A percentile compares a stretch with the other conserved stretches of the same genome.
These are phyloP conservation scores for Drosophila chauvacae DNA, from an alignment of 1,140 invertebrate species.

Conservation along the genomic window DNA sequence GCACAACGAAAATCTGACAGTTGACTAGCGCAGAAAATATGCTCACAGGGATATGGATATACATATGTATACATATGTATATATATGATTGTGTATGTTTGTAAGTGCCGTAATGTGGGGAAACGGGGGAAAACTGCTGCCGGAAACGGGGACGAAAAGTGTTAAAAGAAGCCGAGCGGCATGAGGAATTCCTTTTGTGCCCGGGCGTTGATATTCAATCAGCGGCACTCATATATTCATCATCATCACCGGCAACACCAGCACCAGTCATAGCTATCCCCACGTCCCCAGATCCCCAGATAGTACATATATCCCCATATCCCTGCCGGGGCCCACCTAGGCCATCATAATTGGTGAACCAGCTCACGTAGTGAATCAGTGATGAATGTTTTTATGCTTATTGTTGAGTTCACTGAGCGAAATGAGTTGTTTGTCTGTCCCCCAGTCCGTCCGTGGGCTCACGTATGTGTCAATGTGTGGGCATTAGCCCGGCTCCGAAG, in stretches of 20 bases:
- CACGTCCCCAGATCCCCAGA: constrained; percentile 4
- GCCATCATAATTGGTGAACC: constrained; percentile 71
- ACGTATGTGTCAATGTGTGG: constrained; percentile 50
- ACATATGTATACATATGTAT: background rate
- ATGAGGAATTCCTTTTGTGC: constrained; percentile 44
- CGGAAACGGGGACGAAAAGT: constrained; percentile 75
- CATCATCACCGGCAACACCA: constrained; percentile 42
- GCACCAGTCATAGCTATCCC: constrained; percentile 11
- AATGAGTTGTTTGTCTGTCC: constrained; percentile 79
- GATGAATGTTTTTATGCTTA: constrained; percentile 83
- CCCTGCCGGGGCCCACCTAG: constrained; percentile 45
- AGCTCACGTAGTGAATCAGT: constrained; percentile 81
- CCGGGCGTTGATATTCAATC: constrained; percentile 75
- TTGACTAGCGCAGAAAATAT: constrained; percentile 80
- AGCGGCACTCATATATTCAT: constrained; percentile 76
- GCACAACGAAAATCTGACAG: constrained; percentile 82
- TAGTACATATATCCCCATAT: constrained; percentile 16
- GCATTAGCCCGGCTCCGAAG: constrained; percentile 28
- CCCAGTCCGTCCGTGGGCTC: constrained; percentile 13
- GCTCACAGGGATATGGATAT: constrained; percentile 45
- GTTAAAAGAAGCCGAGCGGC: constrained; percentile 64
- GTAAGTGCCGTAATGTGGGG: background rate
- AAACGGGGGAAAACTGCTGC: constrained; percentile 56
- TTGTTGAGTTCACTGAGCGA: constrained; percentile 82
- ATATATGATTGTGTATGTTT: background rate